These are phyloP conservation scores for Eidolon helvum DNA, from an alignment of 2,113 vertebrate genomes.

Conservation along the genomic window DNA sequence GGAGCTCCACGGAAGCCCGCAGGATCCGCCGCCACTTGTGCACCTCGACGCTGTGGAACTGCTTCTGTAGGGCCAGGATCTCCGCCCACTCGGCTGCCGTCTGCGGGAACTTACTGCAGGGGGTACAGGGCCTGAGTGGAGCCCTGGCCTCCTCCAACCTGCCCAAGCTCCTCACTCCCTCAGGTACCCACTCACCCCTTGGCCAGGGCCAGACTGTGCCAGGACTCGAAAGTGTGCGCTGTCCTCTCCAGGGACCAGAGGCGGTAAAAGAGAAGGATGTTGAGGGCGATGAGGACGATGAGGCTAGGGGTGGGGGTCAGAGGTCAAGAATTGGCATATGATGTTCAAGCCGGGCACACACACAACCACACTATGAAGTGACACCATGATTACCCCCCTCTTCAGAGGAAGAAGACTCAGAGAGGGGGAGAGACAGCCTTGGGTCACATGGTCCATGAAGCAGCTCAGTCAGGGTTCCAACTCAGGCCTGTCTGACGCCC, in stretches of 20 bases:
- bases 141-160: background rate
- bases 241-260: slow-evolving; percentile 93
- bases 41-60: slow-evolving; percentile 91
- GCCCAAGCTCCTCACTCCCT: background rate
- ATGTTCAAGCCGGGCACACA: background rate
- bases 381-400: background rate
- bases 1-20: slow-evolving; percentile 89
- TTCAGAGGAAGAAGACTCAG: background rate
- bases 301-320: slow-evolving; percentile 80
- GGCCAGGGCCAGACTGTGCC: slow-evolving; percentile 90
- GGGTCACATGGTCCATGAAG: background rate
- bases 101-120: slow-evolving; percentile 89
- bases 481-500: background rate
- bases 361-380: background rate
- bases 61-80: slow-evolving; percentile 91
- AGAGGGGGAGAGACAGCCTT: background rate
- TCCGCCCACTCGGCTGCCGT: slow-evolving; percentile 91
- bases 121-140: background rate
- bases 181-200: slow-evolving; percentile 84
- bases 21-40: slow-evolving; percentile 93
- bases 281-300: slow-evolving; percentile 91
- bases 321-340: background rate
- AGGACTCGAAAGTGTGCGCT: slow-evolving; percentile 91
- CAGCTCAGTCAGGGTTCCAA: background rate
- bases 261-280: slow-evolving; percentile 93